Evolutionary conservation across 2,888 invertebrate species (phyloP).

Genomic region (Cerastis rubricosa): DNA sequence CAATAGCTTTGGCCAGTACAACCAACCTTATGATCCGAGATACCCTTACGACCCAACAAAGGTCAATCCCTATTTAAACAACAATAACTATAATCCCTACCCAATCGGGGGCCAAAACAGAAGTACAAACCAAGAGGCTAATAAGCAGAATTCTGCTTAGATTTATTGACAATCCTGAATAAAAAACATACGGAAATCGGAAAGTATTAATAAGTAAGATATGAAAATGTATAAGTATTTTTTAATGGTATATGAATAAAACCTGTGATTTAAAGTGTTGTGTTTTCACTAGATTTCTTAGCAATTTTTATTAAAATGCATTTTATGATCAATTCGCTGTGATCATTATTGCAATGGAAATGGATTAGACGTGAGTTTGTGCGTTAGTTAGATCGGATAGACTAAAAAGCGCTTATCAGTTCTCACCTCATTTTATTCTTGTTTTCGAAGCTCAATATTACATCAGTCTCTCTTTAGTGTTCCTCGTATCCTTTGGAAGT

Average conservation of each 20-base stretch:
- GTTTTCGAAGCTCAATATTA: not conserved
- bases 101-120: conserved; percentile 53
- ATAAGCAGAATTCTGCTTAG: conserved; percentile 63
- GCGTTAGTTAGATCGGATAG: not conserved
- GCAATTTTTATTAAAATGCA: not conserved
- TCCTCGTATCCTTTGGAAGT: conserved; percentile 13
- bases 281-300: conserved; percentile 1
- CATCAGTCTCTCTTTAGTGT: conserved; percentile 2
- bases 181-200: conserved; percentile 1
- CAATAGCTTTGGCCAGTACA: conserved; percentile 71
- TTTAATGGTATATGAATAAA: conserved; percentile 43
- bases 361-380: not conserved
- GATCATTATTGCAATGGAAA: conserved; percentile 1
- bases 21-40: conserved; percentile 72
- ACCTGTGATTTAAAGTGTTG: conserved; percentile 41
- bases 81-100: conserved; percentile 68
- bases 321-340: not conserved
- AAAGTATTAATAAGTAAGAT: conserved; percentile 15
- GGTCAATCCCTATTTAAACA: conserved; percentile 67
- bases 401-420: not conserved
- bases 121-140: conserved; percentile 67
- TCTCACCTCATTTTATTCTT: not conserved
- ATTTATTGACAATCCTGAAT: conserved; percentile 2
- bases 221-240: conserved; percentile 27
- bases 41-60: conserved; percentile 70